Conservation (phyloP, 2,797 vertebrate species). For the Cynopterus sphinx region DNA sequence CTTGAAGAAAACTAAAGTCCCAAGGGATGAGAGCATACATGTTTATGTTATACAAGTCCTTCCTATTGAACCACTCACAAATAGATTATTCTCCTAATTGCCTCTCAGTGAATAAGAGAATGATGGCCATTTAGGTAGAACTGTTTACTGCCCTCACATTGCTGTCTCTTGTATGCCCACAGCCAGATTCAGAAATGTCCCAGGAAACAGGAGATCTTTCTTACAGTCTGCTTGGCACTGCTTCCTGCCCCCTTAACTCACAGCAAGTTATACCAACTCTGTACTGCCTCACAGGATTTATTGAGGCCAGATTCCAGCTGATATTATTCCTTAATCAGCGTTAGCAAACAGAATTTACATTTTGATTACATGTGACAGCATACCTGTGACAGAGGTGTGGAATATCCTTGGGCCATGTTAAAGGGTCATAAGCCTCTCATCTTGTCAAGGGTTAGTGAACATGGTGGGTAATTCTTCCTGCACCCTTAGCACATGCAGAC, state of each 20-base stretch:
- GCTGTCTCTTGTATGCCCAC: accelerated
- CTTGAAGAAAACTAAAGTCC: neutral
- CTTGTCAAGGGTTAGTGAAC: neutral
- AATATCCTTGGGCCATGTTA: too few relatives aligned
- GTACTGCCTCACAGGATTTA: neutral
- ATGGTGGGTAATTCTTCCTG: accelerated
- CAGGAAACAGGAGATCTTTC: neutral
- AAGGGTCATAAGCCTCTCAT: neutral
- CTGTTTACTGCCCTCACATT: accelerated
- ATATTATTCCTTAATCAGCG: neutral
- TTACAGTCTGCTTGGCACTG: neutral
- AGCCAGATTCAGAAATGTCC: neutral
- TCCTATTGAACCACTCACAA: too few relatives aligned
- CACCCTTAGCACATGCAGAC: neutral
- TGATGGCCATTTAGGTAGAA: neutral
- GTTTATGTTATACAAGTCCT: neutral
- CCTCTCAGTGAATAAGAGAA: too few relatives aligned
- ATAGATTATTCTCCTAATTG: neutral
- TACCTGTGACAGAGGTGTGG: accelerated
- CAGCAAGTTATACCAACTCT: neutral
- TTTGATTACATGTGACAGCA: neutral
- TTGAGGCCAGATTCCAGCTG: neutral
- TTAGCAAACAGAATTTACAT: neutral
- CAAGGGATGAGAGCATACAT: neutral
- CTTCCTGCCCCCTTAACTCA: neutral